Percentiles rank a stretch among this genome's conserved stretches.
Conservation (phyloP, 2,888 invertebrate genomes). For the Drosophila birchii region DNA sequence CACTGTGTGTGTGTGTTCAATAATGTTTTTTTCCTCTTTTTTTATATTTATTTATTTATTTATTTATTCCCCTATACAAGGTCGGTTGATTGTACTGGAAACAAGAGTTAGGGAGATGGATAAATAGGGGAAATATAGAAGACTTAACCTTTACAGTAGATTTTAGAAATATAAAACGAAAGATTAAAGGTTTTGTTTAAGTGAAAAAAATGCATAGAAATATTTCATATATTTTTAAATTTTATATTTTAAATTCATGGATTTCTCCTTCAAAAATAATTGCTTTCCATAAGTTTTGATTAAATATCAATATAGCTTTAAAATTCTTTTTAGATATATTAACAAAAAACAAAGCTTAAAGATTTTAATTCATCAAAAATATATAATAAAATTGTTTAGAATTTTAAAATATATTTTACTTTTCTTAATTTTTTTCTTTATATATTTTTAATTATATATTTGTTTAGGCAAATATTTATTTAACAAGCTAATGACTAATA, state of each 20-base stretch:
- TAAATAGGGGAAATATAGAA: background rate
- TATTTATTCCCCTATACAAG: slow-evolving; percentile 47
- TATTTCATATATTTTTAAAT: background rate
- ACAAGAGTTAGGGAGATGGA: slow-evolving; percentile 22
- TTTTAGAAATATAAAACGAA: background rate
- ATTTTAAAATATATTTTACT: background rate
- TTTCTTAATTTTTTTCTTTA: background rate
- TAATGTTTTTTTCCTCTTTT: slow-evolving; percentile 54
- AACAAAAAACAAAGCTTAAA: background rate
- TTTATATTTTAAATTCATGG: background rate
- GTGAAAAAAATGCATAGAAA: background rate
- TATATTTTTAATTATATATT: background rate
- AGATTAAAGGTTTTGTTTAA: background rate
- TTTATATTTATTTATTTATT: background rate
- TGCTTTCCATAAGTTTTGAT: no score
- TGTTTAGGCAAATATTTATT: background rate
- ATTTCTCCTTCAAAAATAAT: no score
- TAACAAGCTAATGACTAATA: background rate
- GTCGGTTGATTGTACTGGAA: slow-evolving; percentile 76
- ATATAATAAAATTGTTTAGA: background rate
- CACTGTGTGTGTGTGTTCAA: slow-evolving; percentile 62
- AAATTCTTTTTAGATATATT: no score
- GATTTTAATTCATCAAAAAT: background rate
- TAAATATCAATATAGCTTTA: no score
- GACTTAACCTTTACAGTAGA: background rate